Base-by-base conservation (phyloP, 2,888 invertebrate genomes). In the Tenthredo notha region DNA sequence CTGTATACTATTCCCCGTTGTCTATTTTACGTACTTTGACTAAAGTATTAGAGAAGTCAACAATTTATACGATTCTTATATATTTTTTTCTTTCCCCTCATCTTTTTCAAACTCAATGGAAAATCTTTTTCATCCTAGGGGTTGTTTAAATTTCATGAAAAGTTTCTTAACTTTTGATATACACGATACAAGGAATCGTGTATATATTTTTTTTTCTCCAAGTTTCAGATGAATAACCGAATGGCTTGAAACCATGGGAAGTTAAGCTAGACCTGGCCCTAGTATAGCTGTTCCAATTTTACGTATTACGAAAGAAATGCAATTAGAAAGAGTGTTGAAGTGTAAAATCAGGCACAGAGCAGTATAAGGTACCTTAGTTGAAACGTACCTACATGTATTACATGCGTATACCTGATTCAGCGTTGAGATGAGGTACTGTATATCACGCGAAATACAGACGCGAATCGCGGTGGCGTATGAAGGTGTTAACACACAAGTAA, bases 401-500 rank as follows among this genome's bases (percentile, higher is more conserved):
- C 25, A 61, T 25, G 61, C 61, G 61, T 61, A 58, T 54, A 65
- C 33, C 15, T 33, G 65, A 72, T 72, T 72, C 72, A 72, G 40
- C 72, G 29, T 5, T 65, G 72, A 18, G 72, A 40, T 72, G 67
- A 72, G 72, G 21, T 0, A 72, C 72, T 72, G 33, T 72, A 40
- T 72, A 72, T 72, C 72, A 40, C n/a, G 72, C 2, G 43, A 43
- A 77, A 77, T 54, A 25, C 77, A 54, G 58, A 12, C 25, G 33
- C 12, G 33, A 33, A 78, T 47, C 67, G 61, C 67, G 58, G 61
- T 65, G 9, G 65, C 67, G 29, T 37, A 58, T 33, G 12, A 47
- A 65, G 65, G 82, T 67, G 80, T 67, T 67, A 67, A 82, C 82
- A 50, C 78, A 65, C 25, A 82, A 37, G 80, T 80, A 80, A 78